Base-by-base conservation (phyloP, 2,797 vertebrate genomes). In the Buceros bicornis region DNA sequence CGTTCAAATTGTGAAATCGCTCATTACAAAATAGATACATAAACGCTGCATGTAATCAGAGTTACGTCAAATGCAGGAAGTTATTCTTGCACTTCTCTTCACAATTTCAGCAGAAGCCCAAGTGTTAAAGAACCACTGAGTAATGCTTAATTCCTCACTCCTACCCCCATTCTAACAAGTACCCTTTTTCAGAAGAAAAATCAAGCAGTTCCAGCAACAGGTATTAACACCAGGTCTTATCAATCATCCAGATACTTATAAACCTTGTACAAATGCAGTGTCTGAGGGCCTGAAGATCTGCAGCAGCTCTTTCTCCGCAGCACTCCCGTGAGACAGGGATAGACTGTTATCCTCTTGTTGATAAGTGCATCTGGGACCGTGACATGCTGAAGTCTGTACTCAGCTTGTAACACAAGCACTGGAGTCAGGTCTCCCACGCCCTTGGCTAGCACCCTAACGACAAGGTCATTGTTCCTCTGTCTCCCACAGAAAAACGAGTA, bases 351-450 rank as follows among this genome's bases (percentile, higher is more conserved):
- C 94, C 91, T 64, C 78, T 25, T 9, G 78, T 16, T 87, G 93
- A 84, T 95, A 93, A 91, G 88, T 43, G 28, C 93, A 91, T 90
- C 87, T 93, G 94, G 93, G 95, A 85, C 79, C 17, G 78, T 4
- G 92, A 88, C 87, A 81, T 1, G 72, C 72, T 47, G 72, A 57
- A 95, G 82, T 6, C 89, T 76, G 95, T 66, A 33, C 91, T 91
- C 69, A 61, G 33, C 91, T 53, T 84, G 95, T 92, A 93, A 78
- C 16, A 11, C 83, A n/a, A 89, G 91, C 76, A 13, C 76, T 94
- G 66, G 42, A 96, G 66, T 37, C 87, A 90, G 94, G 94, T 94
- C 96, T 97, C 96, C 93, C 95, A 96, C 95, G 94, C 93, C 94
- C 95, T 93, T 90, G 70, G 47, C 31, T 3, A 92, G 90, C 76